Conservation (phyloP, 2,797 vertebrate species). For the Melanotaenia nigrans region DNA sequence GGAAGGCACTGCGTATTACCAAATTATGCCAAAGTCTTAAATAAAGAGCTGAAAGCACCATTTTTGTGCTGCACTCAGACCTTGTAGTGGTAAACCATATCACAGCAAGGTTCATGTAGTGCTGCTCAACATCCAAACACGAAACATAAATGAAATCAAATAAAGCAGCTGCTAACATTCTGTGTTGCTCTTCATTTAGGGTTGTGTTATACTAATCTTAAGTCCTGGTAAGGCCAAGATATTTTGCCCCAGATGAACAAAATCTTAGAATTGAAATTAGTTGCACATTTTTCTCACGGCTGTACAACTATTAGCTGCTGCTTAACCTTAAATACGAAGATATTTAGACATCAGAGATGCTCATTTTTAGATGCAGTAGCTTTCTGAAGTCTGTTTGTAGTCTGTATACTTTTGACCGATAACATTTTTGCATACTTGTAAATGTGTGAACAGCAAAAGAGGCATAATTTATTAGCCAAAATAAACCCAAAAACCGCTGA, state of each 20-base stretch:
- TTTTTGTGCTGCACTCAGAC: too few relatives aligned
- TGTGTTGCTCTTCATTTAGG: not conserved
- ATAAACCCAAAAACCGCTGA: not conserved
- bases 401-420: not conserved
- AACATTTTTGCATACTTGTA: not conserved
- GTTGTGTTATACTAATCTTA: not conserved
- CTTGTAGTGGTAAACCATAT: too few relatives aligned
- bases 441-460: not conserved
- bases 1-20: too few relatives aligned
- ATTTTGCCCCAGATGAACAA: not conserved
- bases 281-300: not conserved
- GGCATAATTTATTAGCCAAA: not conserved
- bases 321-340: not conserved
- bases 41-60: too few relatives aligned
- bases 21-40: too few relatives aligned
- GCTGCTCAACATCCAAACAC: too few relatives aligned
- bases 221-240: not conserved
- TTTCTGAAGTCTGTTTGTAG: not conserved
- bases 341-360: not conserved
- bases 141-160: not conserved
- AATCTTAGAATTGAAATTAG: not conserved
- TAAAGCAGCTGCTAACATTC: not conserved
- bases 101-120: not conserved
- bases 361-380: not conserved
- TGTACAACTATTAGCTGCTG: not conserved